A percentile compares a stretch with the other conserved stretches of the same genome.
These are phyloP conservation scores for Forbesichthys papilliferus DNA, from an alignment of 2,113 vertebrate species.

Conservation along the genomic window DNA sequence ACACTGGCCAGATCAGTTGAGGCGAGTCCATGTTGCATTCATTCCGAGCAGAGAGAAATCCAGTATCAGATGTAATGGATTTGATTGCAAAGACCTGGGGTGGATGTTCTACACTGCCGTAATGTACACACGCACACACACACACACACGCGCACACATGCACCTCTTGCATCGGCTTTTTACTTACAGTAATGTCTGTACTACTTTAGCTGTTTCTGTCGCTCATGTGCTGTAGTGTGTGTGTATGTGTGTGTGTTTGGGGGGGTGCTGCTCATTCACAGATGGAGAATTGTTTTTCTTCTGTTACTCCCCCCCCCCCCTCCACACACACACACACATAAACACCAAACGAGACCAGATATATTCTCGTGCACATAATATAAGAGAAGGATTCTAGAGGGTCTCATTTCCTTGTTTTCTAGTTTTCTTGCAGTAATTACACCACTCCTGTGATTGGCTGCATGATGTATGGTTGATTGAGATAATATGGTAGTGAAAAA, in stretches of 20 bases:
- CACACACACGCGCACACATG: neutral
- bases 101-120: constrained; percentile 54
- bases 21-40: constrained; percentile 62
- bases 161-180: neutral
- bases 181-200: neutral
- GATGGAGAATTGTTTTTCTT: constrained; percentile 55
- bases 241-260: constrained; percentile 10
- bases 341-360: constrained; percentile 47
- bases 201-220: neutral
- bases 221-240: neutral
- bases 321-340: constrained; percentile 23
- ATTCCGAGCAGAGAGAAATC: constrained; percentile 62
- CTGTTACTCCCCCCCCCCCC: neutral
- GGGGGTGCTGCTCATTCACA: constrained; percentile 51
- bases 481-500: too few relatives aligned
- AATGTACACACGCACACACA: constrained; percentile 28
- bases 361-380: constrained; percentile 39
- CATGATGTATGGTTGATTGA: neutral
- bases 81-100: constrained; percentile 62
- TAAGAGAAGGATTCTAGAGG: constrained; percentile 22
- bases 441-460: constrained; percentile 40
- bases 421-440: constrained; percentile 40
- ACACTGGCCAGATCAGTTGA: constrained; percentile 56
- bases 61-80: constrained; percentile 74
- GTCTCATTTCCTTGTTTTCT: constrained; percentile 14